A percentile compares a stretch with the other conserved stretches of the same genome.
Conservation (phyloP, 2,888 invertebrate genomes). For the Acheta domesticus region DNA sequence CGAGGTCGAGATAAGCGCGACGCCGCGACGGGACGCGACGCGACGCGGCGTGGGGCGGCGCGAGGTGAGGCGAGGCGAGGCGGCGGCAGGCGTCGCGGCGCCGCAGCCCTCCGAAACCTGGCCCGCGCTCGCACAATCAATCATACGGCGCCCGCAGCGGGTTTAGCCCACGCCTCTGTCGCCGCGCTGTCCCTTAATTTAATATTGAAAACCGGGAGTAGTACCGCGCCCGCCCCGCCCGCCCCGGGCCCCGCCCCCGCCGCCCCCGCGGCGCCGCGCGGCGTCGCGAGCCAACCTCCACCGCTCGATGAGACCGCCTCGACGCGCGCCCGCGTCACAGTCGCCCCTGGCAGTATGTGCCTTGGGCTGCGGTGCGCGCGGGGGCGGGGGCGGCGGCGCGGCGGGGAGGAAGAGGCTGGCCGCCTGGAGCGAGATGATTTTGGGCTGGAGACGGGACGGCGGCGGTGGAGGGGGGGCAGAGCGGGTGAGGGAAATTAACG, state of each 20-base stretch:
- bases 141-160: slow-evolving; percentile 35
- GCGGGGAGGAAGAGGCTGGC: background rate
- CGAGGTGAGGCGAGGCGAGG: background rate
- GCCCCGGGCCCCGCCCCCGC: background rate
- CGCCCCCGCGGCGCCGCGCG: background rate
- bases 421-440: slow-evolving; percentile 18
- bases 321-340: background rate
- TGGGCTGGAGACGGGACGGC: background rate
- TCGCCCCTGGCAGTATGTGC: background rate
- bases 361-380: background rate
- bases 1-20: background rate
- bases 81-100: background rate
- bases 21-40: background rate
- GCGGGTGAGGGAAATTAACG: slow-evolving; percentile 9
- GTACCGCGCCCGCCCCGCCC: background rate
- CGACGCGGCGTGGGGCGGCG: background rate
- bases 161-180: slow-evolving; percentile 36
- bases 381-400: slow-evolving; percentile 12
- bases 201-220: slow-evolving; percentile 35
- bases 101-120: background rate
- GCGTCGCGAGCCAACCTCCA: background rate
- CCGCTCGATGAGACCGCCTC: background rate
- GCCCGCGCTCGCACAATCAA: slow-evolving; percentile 34
- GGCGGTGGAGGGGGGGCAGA: background rate
- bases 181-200: slow-evolving; percentile 38